These are phyloP conservation scores for Adrianichthys oophorus DNA, from an alignment of 2,797 vertebrate species.

Conservation along the genomic window DNA sequence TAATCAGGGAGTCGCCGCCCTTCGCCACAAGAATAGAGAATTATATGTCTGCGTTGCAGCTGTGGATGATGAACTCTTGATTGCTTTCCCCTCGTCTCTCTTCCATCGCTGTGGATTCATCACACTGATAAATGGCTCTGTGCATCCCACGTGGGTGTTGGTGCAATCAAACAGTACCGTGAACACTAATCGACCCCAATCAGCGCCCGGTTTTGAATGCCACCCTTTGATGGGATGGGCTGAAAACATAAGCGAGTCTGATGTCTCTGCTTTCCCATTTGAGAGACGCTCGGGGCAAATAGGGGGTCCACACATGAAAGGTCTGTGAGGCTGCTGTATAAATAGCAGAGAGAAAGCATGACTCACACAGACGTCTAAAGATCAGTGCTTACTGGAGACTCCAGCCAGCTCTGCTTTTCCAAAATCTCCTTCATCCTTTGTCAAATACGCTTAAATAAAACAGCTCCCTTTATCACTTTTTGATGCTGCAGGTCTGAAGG, in stretches of 20 bases:
- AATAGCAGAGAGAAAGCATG: not conserved
- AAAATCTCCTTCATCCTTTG: conserved; percentile 6
- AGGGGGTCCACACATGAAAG: conserved; percentile 21
- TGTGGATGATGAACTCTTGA: conserved; percentile 48
- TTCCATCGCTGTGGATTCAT: conserved; percentile 42
- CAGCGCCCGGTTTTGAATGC: conserved; percentile 45
- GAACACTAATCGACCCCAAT: conserved; percentile 60
- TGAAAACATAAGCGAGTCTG: conserved; percentile 40
- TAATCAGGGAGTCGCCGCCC: conserved; percentile 26
- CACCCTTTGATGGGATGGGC: conserved; percentile 27
- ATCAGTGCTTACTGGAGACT: conserved; percentile 11
- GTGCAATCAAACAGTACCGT: conserved; percentile 58
- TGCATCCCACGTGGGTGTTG: conserved; percentile 30
- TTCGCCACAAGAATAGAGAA: conserved; percentile 32
- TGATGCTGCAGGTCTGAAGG: conserved; percentile 7
- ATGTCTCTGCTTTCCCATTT: conserved; percentile 15
- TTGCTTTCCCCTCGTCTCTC: conserved; percentile 52
- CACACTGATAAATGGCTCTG: conserved; percentile 29
- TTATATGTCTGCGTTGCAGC: conserved; percentile 28
- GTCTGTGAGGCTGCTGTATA: conserved; percentile 8
- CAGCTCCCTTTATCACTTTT: conserved; percentile 16
- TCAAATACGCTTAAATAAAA: conserved; percentile 27
- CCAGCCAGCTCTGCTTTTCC: conserved; percentile 1
- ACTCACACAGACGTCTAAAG: not conserved
- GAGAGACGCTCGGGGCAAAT: conserved; percentile 16